Conservation (phyloP, 1,140 invertebrate genomes). For the Zaprionus taronus region DNA sequence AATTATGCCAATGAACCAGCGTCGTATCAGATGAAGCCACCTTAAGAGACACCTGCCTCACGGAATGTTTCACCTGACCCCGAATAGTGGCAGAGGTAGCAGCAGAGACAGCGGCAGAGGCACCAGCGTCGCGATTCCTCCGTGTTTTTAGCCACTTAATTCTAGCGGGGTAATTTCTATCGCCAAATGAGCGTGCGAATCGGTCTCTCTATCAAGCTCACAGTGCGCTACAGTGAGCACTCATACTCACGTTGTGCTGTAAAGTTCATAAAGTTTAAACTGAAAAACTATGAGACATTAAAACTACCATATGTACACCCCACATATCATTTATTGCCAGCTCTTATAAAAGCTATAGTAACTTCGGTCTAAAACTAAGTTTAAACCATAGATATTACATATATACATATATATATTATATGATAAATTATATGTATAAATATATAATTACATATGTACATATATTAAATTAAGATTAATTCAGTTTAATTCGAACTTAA, state of each 20-base stretch:
- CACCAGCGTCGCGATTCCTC: background rate
- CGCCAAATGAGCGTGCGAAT: constrained; percentile 33
- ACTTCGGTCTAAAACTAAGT: no score
- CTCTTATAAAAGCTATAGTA: no score
- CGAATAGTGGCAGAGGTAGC: background rate
- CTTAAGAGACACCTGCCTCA: constrained; percentile 3
- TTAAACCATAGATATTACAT: no score
- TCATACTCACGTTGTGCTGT: background rate
- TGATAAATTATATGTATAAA: no score
- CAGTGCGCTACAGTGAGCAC: background rate
- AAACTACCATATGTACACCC: no score
- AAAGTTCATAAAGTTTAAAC: no score
- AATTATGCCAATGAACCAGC: constrained; percentile 36
- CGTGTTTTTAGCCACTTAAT: constrained; percentile 14
- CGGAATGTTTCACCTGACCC: constrained; percentile 4
- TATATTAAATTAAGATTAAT: no score
- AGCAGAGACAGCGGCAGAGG: background rate
- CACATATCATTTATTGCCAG: no score
- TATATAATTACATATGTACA: no score
- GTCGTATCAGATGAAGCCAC: background rate
- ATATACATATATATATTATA: no score
- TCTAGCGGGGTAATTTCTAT: constrained; percentile 13
- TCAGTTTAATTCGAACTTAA: no score
- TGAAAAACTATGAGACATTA: no score
- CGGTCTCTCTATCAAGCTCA: background rate